These are phyloP conservation scores for Petrocephalus schoutedeni DNA, from an alignment of 2,797 vertebrate species.

Conservation along the genomic window DNA sequence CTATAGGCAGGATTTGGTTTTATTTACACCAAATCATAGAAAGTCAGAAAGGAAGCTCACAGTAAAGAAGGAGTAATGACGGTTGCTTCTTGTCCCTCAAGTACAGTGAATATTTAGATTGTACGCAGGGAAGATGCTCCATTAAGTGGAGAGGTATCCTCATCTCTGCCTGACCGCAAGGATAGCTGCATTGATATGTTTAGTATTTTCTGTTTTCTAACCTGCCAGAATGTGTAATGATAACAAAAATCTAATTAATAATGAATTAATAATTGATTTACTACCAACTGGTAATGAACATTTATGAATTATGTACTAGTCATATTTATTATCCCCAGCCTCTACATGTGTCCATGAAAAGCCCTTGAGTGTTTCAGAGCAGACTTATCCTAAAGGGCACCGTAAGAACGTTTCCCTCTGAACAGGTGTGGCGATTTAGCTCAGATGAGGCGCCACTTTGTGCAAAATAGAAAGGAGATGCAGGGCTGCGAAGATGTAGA, in stretches of 20 bases:
- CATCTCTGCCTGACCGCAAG: background rate
- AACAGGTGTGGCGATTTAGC: background rate
- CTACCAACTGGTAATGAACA: background rate
- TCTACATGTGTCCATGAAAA: background rate
- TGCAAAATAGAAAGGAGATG: background rate
- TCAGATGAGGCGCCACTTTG: background rate
- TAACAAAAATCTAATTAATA: slow-evolving; percentile 4
- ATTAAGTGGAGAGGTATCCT: background rate
- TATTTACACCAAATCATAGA: background rate
- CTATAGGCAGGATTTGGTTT: background rate
- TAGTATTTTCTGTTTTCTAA: slow-evolving; percentile 3
- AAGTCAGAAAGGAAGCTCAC: background rate
- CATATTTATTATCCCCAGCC: background rate
- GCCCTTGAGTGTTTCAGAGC: background rate
- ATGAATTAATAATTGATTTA: slow-evolving; percentile 12
- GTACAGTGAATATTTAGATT: background rate
- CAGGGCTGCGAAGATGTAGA: background rate
- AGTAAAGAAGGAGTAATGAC: background rate
- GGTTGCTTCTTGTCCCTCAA: background rate
- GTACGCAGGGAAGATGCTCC: background rate
- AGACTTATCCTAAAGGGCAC: background rate
- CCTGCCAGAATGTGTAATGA: background rate
- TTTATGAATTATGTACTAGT: background rate
- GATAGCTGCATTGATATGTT: background rate
- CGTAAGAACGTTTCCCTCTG: background rate